Base-by-base conservation (phyloP, 1,140 invertebrate species). In the Apocrypta bakeri region DNA sequence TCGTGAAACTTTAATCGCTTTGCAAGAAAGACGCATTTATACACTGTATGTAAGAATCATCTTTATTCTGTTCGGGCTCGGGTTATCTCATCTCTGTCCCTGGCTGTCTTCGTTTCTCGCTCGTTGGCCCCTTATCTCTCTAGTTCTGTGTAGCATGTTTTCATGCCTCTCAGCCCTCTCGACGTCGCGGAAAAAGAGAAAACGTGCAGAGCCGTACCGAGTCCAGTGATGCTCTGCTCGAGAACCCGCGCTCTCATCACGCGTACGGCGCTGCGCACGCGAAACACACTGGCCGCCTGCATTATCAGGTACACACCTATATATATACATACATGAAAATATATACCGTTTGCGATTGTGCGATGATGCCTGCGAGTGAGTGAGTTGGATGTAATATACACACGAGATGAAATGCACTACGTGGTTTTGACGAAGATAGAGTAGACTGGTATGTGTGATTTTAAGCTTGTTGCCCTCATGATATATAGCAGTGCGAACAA, bases 161-260 rank as follows among this genome's bases (percentile, higher is more conserved):
- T 79, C 40, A 8, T 17, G 56, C 24, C 7, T 72, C 48, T 66
- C 64, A 29, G 25, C 24, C 24, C 64, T 66, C 64, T 66, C 9
- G 64, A 12, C 48, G 48, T 66, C 75, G 24, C n/a, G 29, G 64
- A 37, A n/a, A 29, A 31, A 24, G 31, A 24, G 37, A 74, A 76
- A 76, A 42, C 61, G 71, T 29, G 17, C 68, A 7, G 37, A 84
- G 73, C 61, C 68, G 25, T 68, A 71, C 27, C 42, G 78, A 85
- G 80, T 89, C 81, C 78, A 66, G 87, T 86, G 84, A 90, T 89
- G 88, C 85, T 86, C 81, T 85, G 85, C 81, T 69, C 88, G 83
- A 84, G 84, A 82, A 75, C 24, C 33, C 33, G 63, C 29, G 71
- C 37, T 37, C 64, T 83, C 24, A 17, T 76, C 71, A 31, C 77